Base-by-base conservation (phyloP, 2,797 vertebrate genomes). In the Acipenser transmontanus region DNA sequence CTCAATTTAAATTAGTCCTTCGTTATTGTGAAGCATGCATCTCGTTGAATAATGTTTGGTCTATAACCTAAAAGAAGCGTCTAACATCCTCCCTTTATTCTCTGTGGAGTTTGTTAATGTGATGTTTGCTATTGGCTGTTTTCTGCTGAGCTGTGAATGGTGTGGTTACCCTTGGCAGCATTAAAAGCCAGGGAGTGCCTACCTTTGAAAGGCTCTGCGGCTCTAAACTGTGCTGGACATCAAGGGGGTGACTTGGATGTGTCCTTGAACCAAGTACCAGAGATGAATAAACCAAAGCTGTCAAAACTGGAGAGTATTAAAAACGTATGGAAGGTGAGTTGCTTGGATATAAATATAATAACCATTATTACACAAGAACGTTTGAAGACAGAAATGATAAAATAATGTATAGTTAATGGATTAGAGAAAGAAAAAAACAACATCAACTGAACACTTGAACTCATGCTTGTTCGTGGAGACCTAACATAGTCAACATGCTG, bases 281-380 rank as follows among this genome's bases (percentile, higher is more conserved):
- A 79, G 66, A 98, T 95, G 95, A 93, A 87, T 68, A 80, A 84
- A 62, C 86, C 88, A 75, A 93, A 91, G 78, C 79, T 95, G 75
- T 92, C 93, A 66, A 78, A 91, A 75, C 82, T 92, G 83, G 90
- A 89, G 81, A 93, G 83, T 8, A 82, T 95, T 14, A 96, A 91
- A 82, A 92, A 82, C 64, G 75, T 96, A 61, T 97, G 94, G 91
- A 92, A 80, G 91, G 97, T 99, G 87, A 95, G 97, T 94, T 50
- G 34, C 1, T 34, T 34, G 34, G 34, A 34, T 34, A 34, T 3
- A 34, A 34, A 34, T 34, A 34, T 34, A 34, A 34, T 34, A 34
- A 34, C 34, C 34, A 34, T 34, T 34, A 34, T 34, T 34, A 34
- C 34, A 34, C 34, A 34, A 34, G 34, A 34, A 34, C 34, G 34